A percentile compares a stretch with the other conserved stretches of the same genome.
These are phyloP conservation scores for Tinamus major DNA, from an alignment of 2,797 vertebrate genomes.

Conservation along the genomic window DNA sequence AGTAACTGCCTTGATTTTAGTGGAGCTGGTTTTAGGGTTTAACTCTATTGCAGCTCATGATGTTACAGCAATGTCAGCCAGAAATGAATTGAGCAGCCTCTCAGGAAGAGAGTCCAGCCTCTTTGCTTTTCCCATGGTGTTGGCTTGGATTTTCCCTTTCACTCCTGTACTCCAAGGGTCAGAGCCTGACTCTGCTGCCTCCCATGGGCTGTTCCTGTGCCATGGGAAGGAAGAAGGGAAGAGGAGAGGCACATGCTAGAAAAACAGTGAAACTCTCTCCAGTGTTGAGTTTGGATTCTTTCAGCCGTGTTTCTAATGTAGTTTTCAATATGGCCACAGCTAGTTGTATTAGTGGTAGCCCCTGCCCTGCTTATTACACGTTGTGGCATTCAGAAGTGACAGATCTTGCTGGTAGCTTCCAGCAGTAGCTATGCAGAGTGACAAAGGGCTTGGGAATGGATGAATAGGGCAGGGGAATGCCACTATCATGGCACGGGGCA, in stretches of 20 bases:
- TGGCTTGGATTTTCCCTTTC: not conserved
- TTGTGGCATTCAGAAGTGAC: not conserved
- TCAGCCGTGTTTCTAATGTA: not conserved
- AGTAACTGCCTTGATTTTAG: not conserved
- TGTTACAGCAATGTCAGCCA: not conserved
- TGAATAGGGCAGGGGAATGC: not conserved
- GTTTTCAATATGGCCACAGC: not conserved
- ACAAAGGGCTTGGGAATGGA: not conserved
- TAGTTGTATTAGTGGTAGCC: not conserved
- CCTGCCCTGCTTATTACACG: not conserved
- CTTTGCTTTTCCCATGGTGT: not conserved
- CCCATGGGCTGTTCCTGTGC: not conserved
- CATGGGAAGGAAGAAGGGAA: not conserved
- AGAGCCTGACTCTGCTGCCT: not conserved
- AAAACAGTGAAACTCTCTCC: not conserved
- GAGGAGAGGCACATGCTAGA: not conserved
- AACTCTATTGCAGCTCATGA: not conserved
- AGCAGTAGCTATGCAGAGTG: not conserved
- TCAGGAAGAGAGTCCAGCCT: not conserved
- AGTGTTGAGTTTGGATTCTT: not conserved
- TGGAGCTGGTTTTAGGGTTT: not conserved
- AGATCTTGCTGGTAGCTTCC: not conserved
- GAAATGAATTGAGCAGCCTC: not conserved
- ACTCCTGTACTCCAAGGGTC: fast-evolving
- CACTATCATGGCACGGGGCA: not conserved